Conservation (phyloP, 2,797 vertebrate genomes). For the Lepus townsendii region DNA sequence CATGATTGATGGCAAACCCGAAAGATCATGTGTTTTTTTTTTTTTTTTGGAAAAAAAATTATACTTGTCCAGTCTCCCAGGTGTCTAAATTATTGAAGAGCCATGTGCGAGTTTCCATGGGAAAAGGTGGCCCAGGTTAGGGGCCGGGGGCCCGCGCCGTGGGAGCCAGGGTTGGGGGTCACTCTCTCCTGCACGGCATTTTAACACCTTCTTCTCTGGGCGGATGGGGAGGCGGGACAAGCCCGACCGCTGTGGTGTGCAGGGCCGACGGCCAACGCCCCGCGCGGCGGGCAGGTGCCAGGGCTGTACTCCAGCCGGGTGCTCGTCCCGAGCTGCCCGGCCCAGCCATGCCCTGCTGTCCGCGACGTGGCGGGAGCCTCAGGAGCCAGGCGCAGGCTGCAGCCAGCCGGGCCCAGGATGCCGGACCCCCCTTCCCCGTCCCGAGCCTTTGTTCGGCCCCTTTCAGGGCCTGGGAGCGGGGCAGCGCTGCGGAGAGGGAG, state of each 20-base stretch:
- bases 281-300: background rate
- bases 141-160: background rate
- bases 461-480: background rate
- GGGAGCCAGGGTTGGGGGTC: constrained; percentile 42
- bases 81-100: constrained; percentile 71
- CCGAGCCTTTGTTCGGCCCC: constrained; percentile 63
- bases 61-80: constrained; percentile 62
- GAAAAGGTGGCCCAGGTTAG: constrained; percentile 70
- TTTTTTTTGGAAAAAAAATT: background rate
- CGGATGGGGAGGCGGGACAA: background rate
- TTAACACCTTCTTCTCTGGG: constrained; percentile 64
- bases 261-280: background rate
- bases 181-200: background rate
- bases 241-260: constrained; percentile 43
- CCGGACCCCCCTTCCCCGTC: background rate
- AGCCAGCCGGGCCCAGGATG: background rate
- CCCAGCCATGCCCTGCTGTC: background rate
- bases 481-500: background rate
- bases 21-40: constrained; percentile 12
- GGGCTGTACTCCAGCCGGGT: background rate
- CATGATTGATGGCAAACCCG: constrained; percentile 63
- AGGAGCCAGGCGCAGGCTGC: background rate
- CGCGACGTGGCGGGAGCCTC: background rate
- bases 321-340: background rate
- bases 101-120: constrained; percentile 67